A percentile compares a stretch with the other conserved stretches of the same genome.
These are phyloP conservation scores for Gallinago jamesoni DNA, from an alignment of 2,113 vertebrate species.

Conservation along the genomic window DNA sequence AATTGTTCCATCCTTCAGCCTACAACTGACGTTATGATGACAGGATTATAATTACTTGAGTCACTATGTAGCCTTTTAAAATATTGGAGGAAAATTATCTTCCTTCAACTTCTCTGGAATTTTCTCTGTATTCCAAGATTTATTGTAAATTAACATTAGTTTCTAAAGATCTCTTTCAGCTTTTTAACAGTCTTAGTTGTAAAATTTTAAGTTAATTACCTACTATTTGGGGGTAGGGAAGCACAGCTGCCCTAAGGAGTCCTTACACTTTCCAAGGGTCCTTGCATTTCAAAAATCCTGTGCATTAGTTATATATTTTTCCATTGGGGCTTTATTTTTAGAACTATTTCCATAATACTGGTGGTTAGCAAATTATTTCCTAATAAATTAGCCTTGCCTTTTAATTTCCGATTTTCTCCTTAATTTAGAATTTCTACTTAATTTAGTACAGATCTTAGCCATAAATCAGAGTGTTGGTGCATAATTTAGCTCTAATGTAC, in stretches of 20 bases:
- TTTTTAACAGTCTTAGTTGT: neutral
- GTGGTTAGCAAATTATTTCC: slow-evolving; percentile 28
- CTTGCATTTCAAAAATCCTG: neutral
- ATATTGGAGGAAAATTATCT: slow-evolving; percentile 34
- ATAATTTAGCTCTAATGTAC: slow-evolving; percentile 29
- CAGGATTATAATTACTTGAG: slow-evolving; percentile 49
- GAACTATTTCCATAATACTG: slow-evolving; percentile 40
- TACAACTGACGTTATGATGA: slow-evolving; percentile 1
- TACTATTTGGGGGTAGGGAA: neutral
- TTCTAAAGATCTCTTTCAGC: neutral
- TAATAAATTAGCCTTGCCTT: slow-evolving; percentile 47
- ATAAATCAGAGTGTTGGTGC: slow-evolving; percentile 34
- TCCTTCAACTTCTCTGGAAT: neutral
- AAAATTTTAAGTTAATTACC: neutral
- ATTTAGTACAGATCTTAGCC: slow-evolving; percentile 29
- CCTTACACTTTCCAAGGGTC: slow-evolving; percentile 32
- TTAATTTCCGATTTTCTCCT: slow-evolving; percentile 55
- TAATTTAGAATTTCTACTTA: slow-evolving; percentile 59
- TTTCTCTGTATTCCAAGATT: slow-evolving; percentile 20
- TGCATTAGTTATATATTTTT: slow-evolving; percentile 23
- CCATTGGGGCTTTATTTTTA: slow-evolving; percentile 40
- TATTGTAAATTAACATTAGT: neutral
- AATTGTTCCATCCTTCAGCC: slow-evolving; percentile 17
- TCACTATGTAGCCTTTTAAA: slow-evolving; percentile 21
- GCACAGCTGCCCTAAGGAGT: neutral